phyloP scores from a whole-genome alignment of 2,113 vertebrate genomes.

The Colistium nudipinnis region DNA sequence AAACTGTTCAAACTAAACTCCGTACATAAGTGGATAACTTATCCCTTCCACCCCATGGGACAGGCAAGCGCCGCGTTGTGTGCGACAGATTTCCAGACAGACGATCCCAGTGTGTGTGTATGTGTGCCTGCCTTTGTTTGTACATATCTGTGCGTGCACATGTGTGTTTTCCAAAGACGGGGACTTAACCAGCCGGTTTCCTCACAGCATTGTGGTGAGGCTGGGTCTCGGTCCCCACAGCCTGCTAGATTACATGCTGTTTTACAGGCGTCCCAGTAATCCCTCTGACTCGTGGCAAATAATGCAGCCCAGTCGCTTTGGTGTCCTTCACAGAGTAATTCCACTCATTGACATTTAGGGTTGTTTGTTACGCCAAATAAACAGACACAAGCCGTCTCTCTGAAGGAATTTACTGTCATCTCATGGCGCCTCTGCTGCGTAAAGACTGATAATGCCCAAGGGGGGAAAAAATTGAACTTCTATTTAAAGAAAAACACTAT shows the following conservation, averaged over 20 bases:
- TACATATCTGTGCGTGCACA: slow-evolving; percentile 51
- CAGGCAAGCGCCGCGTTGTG: slow-evolving; percentile 59
- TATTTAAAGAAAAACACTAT: slow-evolving; percentile 57
- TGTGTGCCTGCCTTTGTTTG: slow-evolving; percentile 26
- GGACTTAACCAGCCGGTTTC: slow-evolving; percentile 70
- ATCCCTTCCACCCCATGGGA: slow-evolving; percentile 68
- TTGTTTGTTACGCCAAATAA: slow-evolving; percentile 74
- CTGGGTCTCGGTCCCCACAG: slow-evolving; percentile 76
- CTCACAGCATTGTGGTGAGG: slow-evolving; percentile 63
- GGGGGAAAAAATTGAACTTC: slow-evolving; percentile 37
- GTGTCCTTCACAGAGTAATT: slow-evolving; percentile 81
- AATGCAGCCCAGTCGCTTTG: slow-evolving; percentile 72
- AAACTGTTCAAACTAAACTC: slow-evolving; percentile 77
- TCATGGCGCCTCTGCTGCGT: slow-evolving; percentile 41
- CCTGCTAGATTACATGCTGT: slow-evolving; percentile 82
- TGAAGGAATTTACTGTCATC: slow-evolving; percentile 60
- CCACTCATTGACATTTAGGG: slow-evolving; percentile 78
- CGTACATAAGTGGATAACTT: slow-evolving; percentile 78
- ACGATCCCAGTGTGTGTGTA: slow-evolving; percentile 17
- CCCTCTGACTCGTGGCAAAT: slow-evolving; percentile 75
- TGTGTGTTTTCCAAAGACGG: slow-evolving; percentile 60
- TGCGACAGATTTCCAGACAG: slow-evolving; percentile 60
- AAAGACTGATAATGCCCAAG: slow-evolving; percentile 48
- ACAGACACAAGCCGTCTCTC: slow-evolving; percentile 54
- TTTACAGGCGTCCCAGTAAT: slow-evolving; percentile 80